Percentiles rank a stretch among this genome's conserved stretches.
Conservation (phyloP, 2,888 invertebrate species). For the Drosophila incognita region DNA sequence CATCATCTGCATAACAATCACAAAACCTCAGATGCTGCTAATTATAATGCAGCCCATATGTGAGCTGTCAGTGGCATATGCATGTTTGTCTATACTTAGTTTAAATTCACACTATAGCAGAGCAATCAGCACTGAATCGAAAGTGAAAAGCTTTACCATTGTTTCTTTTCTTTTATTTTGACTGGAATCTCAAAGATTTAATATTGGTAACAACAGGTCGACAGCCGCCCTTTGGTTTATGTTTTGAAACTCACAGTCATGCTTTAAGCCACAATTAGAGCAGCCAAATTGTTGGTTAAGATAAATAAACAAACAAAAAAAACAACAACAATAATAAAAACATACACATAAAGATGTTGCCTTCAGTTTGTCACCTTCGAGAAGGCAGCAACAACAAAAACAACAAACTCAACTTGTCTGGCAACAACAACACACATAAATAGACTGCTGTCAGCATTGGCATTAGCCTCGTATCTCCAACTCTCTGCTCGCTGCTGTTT, state of each 20-base stretch:
- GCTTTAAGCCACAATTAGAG: constrained; percentile 63
- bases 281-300: constrained; percentile 41
- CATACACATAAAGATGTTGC: constrained; percentile 40
- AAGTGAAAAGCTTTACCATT: constrained; percentile 64
- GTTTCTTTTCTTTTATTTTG: constrained; percentile 10
- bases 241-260: constrained; percentile 2
- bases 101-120: constrained; percentile 9
- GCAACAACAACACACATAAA: constrained; percentile 15
- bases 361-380: constrained; percentile 73
- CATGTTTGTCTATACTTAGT: neutral
- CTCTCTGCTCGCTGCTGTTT: constrained; percentile 30
- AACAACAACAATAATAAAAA: neutral
- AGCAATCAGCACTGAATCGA: constrained; percentile 45
- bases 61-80: neutral
- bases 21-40: constrained; percentile 63
- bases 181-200: constrained; percentile 11
- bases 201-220: neutral
- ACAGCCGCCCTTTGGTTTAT: constrained; percentile 36
- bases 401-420: neutral
- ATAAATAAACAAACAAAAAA: neutral
- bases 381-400: constrained; percentile 46
- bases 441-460: constrained; percentile 51
- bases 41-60: constrained; percentile 58
- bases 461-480: constrained; percentile 65
- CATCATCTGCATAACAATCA: constrained; percentile 58